phyloP scores from a whole-genome alignment of 2,888 invertebrate genomes.

The Siphonodentalium dalli region DNA sequence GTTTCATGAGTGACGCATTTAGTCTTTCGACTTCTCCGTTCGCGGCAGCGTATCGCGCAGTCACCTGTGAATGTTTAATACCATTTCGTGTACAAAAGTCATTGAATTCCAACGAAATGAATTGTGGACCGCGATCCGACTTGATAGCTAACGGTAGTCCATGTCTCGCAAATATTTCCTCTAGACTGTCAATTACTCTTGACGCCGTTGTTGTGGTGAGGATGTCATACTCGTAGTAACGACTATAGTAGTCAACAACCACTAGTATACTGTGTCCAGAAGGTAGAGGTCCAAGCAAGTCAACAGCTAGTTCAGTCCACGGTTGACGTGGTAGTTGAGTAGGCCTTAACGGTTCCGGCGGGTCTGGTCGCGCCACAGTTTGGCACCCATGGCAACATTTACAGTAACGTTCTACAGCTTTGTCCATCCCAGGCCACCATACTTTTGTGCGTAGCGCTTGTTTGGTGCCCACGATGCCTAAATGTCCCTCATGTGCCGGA shows the following conservation, averaged over 20 bases:
- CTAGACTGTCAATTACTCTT: too few relatives aligned
- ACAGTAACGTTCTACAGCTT: slow-evolving; percentile 8
- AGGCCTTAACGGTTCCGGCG: slow-evolving; percentile 11
- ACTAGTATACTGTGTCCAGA: slow-evolving; percentile 18
- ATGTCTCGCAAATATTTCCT: too few relatives aligned
- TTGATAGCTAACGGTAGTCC: neutral
- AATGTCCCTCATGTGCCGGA: slow-evolving; percentile 24
- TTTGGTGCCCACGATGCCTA: slow-evolving; percentile 20
- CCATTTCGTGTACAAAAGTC: slow-evolving; percentile 5
- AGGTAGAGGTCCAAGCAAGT: slow-evolving; percentile 21
- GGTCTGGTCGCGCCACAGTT: slow-evolving; percentile 2
- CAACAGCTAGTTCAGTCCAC: slow-evolving; percentile 11
- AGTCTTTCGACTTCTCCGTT: too few relatives aligned
- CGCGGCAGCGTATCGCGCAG: slow-evolving; percentile 3
- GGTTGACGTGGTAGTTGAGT: slow-evolving; percentile 11
- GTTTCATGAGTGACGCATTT: slow-evolving; percentile 15
- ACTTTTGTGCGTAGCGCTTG: slow-evolving; percentile 9
- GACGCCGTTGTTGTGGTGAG: too few relatives aligned
- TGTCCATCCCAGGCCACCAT: too few relatives aligned
- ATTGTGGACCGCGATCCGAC: slow-evolving; percentile 6
- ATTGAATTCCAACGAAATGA: slow-evolving; percentile 8
- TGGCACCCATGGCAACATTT: slow-evolving; percentile 17
- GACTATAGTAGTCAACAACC: slow-evolving; percentile 19
- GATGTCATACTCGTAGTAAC: slow-evolving; percentile 5
- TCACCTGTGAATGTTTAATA: slow-evolving; percentile 6